Evolutionary conservation across 64 coral and sea anemone species (phyloP).

Genomic region (Montipora capricornis): DNA sequence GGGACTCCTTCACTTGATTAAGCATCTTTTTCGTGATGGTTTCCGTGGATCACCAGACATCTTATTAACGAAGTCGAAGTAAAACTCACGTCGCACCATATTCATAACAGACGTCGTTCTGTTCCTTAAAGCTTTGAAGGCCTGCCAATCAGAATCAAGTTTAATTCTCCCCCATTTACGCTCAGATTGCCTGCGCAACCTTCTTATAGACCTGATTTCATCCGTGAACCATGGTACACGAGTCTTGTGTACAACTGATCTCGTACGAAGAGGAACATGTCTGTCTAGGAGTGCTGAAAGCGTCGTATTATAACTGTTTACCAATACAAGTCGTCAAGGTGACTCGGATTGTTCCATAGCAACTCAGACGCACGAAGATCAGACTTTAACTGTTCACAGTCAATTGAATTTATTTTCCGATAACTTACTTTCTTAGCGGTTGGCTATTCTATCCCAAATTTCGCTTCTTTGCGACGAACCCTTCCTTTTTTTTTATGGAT

Average conservation of each 20-base stretch:
- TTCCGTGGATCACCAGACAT: not conserved
- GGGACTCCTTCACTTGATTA: conserved; percentile 5
- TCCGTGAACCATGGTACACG: not conserved
- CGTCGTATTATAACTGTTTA: not conserved
- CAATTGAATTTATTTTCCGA: no score
- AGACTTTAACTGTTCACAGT: not conserved
- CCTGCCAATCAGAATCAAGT: conserved; percentile 1
- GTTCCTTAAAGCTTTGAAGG: not conserved
- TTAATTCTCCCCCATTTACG: not conserved
- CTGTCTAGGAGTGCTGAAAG: not conserved
- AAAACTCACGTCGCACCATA: not conserved
- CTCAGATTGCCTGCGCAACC: not conserved
- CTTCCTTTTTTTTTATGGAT: conserved; percentile 28
- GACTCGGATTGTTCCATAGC: not conserved
- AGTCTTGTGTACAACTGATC: not conserved
- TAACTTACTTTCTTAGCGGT: no score
- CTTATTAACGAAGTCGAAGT: not conserved
- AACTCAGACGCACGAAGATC: not conserved
- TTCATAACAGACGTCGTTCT: not conserved
- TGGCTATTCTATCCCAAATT: conserved; percentile 48
- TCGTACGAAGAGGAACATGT: not conserved
- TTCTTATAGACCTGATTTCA: not conserved
- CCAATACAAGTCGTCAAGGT: not conserved
- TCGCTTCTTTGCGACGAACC: not conserved
- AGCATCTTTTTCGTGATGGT: not conserved